Evolutionary conservation across 2,797 vertebrate genomes (phyloP).

Genomic region (Nyctibius grandis): DNA sequence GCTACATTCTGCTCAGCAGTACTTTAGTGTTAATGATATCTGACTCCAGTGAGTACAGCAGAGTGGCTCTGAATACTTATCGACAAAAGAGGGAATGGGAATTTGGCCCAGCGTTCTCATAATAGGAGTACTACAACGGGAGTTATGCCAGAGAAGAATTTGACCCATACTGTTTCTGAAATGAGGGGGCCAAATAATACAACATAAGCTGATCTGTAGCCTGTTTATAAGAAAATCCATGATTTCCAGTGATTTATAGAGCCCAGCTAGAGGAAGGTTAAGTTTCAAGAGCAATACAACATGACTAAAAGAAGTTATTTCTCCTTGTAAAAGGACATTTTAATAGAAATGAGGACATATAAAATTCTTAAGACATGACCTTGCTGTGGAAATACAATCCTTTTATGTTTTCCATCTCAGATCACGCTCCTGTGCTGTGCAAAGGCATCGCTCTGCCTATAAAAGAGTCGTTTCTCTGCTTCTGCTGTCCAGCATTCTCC

Average conservation of each 20-base stretch:
- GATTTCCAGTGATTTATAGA: not conserved
- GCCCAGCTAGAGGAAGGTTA: not conserved
- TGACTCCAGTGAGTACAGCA: not conserved
- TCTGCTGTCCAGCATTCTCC: not conserved
- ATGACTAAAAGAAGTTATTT: not conserved
- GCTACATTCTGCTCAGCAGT: not conserved
- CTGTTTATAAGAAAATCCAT: not conserved
- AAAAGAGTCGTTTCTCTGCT: not conserved
- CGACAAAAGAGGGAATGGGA: not conserved
- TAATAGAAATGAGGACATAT: not conserved
- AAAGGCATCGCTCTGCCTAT: not conserved
- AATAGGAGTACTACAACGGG: not conserved
- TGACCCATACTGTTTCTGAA: not conserved
- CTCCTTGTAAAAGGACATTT: not conserved
- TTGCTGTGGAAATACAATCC: conserved; percentile 9
- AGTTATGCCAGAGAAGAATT: not conserved
- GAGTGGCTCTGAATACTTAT: not conserved
- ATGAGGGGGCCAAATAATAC: not conserved
- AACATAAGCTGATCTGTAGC: not conserved
- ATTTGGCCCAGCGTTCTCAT: not conserved
- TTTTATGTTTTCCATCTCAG: not conserved
- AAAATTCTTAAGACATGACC: conserved; percentile 2
- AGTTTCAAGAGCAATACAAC: not conserved
- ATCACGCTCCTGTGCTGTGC: not conserved
- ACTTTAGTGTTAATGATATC: not conserved